A percentile compares a stretch with the other conserved stretches of the same genome.
Conservation (phyloP, 2,113 vertebrate genomes). For the Gymnogyps californianus region DNA sequence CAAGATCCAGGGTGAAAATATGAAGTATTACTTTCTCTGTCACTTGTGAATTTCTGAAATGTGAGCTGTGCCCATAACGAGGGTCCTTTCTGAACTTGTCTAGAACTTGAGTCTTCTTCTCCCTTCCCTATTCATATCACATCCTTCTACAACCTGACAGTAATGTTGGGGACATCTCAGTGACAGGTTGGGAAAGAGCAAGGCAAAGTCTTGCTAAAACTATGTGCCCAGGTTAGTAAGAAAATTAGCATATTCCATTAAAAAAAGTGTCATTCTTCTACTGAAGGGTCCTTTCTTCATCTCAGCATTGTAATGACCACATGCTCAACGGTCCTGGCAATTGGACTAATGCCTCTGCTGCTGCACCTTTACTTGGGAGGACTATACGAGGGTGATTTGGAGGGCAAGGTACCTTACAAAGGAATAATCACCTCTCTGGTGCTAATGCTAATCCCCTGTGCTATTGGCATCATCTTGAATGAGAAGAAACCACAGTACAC, state of each 20-base stretch:
- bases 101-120: not conserved
- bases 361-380: conserved; percentile 78
- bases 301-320: conserved; percentile 85
- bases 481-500: conserved; percentile 78
- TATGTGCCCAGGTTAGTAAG: not conserved
- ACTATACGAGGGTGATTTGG: conserved; percentile 59
- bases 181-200: not conserved
- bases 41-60: not conserved
- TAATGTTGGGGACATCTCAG: not conserved
- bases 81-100: not conserved
- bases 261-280: not conserved
- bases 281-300: not conserved
- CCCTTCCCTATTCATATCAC: not conserved
- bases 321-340: conserved; percentile 77
- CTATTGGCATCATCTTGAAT: conserved; percentile 78
- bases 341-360: conserved; percentile 86
- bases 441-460: conserved; percentile 77
- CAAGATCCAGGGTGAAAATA: not conserved
- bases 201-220: not conserved
- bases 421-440: conserved; percentile 72
- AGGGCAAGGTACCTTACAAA: conserved; percentile 77
- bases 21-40: not conserved
- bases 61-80: not conserved
- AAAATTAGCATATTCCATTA: not conserved
- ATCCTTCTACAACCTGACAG: not conserved